Conservation (phyloP, 1,140 invertebrate species). For the Habropoda laboriosa region DNA sequence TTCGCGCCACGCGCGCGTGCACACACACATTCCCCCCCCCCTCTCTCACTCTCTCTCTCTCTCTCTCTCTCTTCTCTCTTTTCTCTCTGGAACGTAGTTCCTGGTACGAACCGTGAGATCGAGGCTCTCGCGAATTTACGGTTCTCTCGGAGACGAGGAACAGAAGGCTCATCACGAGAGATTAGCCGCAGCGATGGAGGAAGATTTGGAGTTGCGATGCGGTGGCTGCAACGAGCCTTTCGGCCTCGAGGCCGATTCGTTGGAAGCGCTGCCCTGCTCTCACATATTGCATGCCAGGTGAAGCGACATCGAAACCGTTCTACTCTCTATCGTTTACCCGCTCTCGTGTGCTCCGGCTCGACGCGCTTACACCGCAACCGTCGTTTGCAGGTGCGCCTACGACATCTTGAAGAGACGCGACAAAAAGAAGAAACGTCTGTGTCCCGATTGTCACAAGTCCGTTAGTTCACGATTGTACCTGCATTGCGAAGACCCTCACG, state of each 20-base stretch:
- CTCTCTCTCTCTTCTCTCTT: neutral
- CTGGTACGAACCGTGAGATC: slow-evolving; percentile 89
- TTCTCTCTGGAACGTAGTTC: slow-evolving; percentile 81
- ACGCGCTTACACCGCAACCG: neutral
- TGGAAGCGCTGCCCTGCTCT: slow-evolving; percentile 91
- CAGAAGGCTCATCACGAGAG: slow-evolving; percentile 88
- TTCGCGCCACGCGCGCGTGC: no score
- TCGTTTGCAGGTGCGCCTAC: slow-evolving; percentile 85
- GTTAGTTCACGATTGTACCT: slow-evolving; percentile 84
- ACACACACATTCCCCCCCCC: neutral
- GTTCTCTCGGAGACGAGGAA: slow-evolving; percentile 89
- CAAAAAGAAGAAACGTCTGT: slow-evolving; percentile 85
- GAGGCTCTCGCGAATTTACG: slow-evolving; percentile 89
- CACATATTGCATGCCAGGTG: slow-evolving; percentile 93
- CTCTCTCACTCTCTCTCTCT: neutral
- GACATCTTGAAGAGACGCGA: slow-evolving; percentile 86
- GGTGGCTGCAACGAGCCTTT: slow-evolving; percentile 89
- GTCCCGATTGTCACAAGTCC: slow-evolving; percentile 86
- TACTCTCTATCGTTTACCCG: neutral
- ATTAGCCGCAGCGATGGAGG: slow-evolving; percentile 86
- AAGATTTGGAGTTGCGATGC: slow-evolving; percentile 88
- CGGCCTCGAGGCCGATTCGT: slow-evolving; percentile 87
- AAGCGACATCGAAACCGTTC: neutral
- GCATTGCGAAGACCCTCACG: slow-evolving; percentile 80
- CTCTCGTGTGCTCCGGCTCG: no score